Base-by-base conservation (phyloP, 2,888 invertebrate genomes). In the Tanaodytes sp. region DNA sequence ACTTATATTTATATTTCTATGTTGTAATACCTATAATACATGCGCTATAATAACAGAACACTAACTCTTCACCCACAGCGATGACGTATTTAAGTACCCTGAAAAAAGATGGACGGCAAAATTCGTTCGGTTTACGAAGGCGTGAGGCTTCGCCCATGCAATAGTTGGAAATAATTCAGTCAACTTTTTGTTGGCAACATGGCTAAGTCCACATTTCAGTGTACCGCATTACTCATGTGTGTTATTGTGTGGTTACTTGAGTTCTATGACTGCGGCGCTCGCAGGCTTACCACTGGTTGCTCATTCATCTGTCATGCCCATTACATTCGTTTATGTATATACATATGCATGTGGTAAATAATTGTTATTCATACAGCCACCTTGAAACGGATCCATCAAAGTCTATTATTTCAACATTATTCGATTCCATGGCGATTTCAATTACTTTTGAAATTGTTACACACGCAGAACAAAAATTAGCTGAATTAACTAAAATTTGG, bases 281-380 rank as follows among this genome's bases (percentile, higher is more conserved):
- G 82, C 83, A 81, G 79, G 83, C 84, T 84, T 82, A 82, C 83
- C 84, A 81, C 84, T 83, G 78, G 79, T 84, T 82, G 82, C 83
- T 83, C 82, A 78, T 82, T 80, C 76, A 76, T 69, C 74, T 73
- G 39, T 64, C 67, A 64, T 66, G 42, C 27, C 51, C 72, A 66
- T 67, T 40, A 68, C 63, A 55, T 42, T 67, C 48, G 27, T 51
- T 27, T 58, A 42, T 52, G 51, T 36, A 67, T 14, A 67, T 19
- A n/a, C 48, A 55, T 37, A 30, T 40, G 39, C 2, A n/a, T 46
- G 19, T 16, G 39, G 14, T 9, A 15, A 23, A 23, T 23, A 8
- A 23, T 23, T 23, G 23, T 23, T 23, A 23, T 23, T 23, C 23
- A 23, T 23, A 23, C 4, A 23, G 23, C 23, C n/a, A n/a, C n/a